Percentiles rank a stretch among this genome's conserved stretches.
Conservation (phyloP, 2,797 vertebrate genomes). For the Cynodonichthys magdalenae region DNA sequence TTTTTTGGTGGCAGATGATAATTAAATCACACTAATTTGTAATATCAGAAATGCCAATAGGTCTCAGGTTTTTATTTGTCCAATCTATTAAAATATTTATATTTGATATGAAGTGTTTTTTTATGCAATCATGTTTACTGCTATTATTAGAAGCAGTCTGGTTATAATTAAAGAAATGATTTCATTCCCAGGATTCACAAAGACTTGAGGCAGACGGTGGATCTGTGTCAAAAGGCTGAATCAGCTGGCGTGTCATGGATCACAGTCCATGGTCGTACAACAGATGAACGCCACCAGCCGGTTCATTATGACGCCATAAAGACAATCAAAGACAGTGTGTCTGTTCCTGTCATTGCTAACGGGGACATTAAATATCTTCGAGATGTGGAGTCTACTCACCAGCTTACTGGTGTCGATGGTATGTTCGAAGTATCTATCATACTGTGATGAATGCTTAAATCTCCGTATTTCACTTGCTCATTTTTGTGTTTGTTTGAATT, state of each 20-base stretch:
- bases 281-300: conserved; percentile 94
- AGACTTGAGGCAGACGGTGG: conserved; percentile 89
- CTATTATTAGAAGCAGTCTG: background rate
- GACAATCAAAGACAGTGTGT: conserved; percentile 91
- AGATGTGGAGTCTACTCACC: conserved; percentile 87
- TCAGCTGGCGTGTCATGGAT: conserved; percentile 95
- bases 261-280: conserved; percentile 92
- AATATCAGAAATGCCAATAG: background rate
- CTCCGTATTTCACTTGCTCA: background rate
- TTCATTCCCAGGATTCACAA: conserved; percentile 86
- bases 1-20: background rate
- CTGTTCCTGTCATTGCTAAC: conserved; percentile 92
- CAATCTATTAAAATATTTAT: background rate
- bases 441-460: background rate
- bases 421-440: conserved; percentile 35
- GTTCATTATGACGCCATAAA: conserved; percentile 95
- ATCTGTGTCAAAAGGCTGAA: conserved; percentile 94
- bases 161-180: background rate
- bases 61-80: background rate
- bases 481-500: conserved; percentile 6
- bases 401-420: conserved; percentile 92
- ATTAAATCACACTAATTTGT: background rate
- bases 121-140: background rate
- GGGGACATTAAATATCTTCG: conserved; percentile 91
- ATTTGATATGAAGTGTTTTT: background rate